A percentile compares a stretch with the other conserved stretches of the same genome.
Evolutionary conservation across 64 coral and sea anemone genomes (phyloP).

Genomic region (Porites lutea): DNA sequence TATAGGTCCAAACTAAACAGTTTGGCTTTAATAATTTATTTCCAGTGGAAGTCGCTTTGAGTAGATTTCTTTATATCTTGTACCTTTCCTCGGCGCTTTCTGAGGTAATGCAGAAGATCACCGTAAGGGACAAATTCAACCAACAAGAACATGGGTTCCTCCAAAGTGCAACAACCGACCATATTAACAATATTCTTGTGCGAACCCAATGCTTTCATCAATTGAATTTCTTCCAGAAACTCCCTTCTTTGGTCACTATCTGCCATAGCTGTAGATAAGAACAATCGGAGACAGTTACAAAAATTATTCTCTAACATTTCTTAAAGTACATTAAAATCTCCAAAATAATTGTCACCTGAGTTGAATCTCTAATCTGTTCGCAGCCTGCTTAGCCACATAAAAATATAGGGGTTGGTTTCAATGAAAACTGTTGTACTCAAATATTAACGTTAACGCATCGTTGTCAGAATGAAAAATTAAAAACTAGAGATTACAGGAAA

Average conservation of each 20-base stretch:
- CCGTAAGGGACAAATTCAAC: slow-evolving; percentile 85
- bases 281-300: background rate
- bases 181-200: slow-evolving; percentile 95
- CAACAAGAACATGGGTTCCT: slow-evolving; percentile 84
- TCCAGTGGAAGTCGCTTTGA: background rate
- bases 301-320: no score
- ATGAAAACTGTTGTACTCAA: no score
- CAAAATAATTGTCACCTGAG: no score
- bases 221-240: slow-evolving; percentile 88
- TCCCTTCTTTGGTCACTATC: slow-evolving; percentile 66
- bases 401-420: no score
- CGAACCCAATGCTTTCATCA: slow-evolving; percentile 88
- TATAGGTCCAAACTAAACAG: background rate
- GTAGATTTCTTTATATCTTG: background rate
- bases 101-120: slow-evolving; percentile 83
- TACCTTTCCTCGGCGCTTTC: slow-evolving; percentile 85
- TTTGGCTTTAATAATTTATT: background rate
- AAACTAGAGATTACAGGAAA: no score
- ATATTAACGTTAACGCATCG: no score
- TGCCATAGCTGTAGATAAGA: slow-evolving; percentile 41
- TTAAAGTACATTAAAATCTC: background rate
- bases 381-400: no score
- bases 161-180: slow-evolving; percentile 80
- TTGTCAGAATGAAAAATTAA: no score
- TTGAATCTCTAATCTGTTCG: no score